phyloP scores from a whole-genome alignment of 2,888 invertebrate genomes.

The Ramazzottius varieornatus region DNA sequence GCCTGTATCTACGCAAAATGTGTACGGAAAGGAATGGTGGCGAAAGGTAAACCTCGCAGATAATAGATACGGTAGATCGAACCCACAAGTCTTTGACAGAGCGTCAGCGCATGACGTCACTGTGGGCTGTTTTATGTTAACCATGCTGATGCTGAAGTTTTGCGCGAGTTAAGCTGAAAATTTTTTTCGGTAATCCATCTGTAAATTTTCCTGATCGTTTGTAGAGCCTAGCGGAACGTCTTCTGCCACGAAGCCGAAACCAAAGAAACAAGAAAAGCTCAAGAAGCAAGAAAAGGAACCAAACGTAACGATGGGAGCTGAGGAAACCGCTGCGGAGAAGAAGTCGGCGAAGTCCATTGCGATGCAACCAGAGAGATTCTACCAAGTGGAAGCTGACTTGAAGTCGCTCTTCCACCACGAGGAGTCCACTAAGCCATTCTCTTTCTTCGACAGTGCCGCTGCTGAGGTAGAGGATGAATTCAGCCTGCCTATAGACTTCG shows the following conservation, averaged over 20 bases:
- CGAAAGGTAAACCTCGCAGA: not conserved
- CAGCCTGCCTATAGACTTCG: no score
- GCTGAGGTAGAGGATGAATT: not conserved
- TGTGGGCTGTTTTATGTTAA: no score
- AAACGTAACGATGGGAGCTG: no score
- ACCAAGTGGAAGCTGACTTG: not conserved
- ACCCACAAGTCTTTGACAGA: not conserved
- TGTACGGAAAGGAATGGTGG: not conserved
- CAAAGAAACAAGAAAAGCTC: no score
- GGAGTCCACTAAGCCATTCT: not conserved
- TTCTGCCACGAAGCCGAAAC: not conserved
- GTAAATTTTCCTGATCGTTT: not conserved
- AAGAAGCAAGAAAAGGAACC: no score
- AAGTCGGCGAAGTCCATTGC: no score
- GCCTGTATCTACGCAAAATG: not conserved
- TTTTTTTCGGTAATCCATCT: not conserved
- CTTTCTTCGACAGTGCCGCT: not conserved
- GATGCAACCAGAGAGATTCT: not conserved
- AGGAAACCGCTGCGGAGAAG: no score
- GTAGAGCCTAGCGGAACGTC: not conserved
- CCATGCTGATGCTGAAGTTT: no score
- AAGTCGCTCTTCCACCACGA: not conserved
- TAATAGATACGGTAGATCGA: no score
- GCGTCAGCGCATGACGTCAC: not conserved
- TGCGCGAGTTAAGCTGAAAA: no score